phyloP scores from a whole-genome alignment of 2,797 vertebrate genomes.

The Paguma larvata region DNA sequence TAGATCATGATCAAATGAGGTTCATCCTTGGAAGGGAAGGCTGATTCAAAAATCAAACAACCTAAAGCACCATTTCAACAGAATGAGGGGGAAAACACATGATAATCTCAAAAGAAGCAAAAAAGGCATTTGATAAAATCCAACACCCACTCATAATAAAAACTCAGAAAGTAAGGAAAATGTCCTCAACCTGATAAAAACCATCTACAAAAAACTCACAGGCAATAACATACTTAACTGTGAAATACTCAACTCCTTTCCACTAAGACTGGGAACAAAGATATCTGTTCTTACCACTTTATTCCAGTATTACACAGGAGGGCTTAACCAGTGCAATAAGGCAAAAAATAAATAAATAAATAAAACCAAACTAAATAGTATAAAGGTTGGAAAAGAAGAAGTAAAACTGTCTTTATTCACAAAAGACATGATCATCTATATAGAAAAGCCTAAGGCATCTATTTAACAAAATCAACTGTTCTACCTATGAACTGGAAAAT shows the following conservation, averaged over 20 bases:
- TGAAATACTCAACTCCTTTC: not conserved
- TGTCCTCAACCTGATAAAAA: not conserved
- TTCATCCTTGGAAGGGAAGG: not conserved
- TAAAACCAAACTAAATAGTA: too few species aligned
- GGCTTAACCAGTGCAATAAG: not conserved
- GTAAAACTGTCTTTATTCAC: not conserved
- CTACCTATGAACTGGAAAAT: not conserved
- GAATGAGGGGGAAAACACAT: not conserved
- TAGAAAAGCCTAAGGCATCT: not conserved
- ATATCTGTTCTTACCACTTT: not conserved
- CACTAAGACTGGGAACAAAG: not conserved
- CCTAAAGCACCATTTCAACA: not conserved
- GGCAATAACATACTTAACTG: not conserved
- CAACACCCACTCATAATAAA: not conserved
- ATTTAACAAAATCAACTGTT: constrained; percentile 26
- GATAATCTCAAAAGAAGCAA: not conserved
- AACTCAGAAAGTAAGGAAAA: not conserved
- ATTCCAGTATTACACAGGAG: not conserved
- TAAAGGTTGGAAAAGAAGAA: not conserved
- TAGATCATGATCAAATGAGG: not conserved
- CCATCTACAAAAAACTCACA: not conserved
- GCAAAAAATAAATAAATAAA: not conserved
- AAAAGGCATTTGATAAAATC: not conserved
- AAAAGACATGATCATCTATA: not conserved
- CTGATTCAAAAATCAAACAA: constrained; percentile 6